These are phyloP conservation scores for Drosophila eugracilis DNA, from an alignment of 1,140 invertebrate genomes.

Conservation along the genomic window DNA sequence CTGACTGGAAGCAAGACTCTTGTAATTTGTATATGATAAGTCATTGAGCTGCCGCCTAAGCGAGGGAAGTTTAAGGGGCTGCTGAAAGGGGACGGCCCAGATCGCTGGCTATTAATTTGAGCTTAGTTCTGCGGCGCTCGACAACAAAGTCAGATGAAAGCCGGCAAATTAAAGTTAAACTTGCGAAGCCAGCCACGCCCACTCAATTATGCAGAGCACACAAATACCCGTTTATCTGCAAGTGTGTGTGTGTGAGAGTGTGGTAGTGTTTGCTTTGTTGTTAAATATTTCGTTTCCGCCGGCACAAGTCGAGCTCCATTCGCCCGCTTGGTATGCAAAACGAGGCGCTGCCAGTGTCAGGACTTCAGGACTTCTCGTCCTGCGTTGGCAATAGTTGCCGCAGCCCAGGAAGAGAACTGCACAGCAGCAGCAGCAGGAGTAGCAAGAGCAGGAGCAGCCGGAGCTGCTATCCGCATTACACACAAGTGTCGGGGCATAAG, in stretches of 20 bases:
- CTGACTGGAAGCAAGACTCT: slow-evolving; percentile 50
- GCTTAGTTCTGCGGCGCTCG: slow-evolving; percentile 44
- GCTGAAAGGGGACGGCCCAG: not conserved
- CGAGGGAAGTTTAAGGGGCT: not conserved
- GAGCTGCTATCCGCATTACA: slow-evolving; percentile 41
- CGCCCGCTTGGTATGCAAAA: slow-evolving; percentile 80
- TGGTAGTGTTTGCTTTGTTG: slow-evolving; percentile 68
- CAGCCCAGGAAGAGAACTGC: slow-evolving; percentile 42
- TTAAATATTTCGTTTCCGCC: slow-evolving; percentile 83
- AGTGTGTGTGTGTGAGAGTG: slow-evolving; percentile 22
- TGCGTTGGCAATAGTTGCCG: slow-evolving; percentile 75
- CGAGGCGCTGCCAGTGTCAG: slow-evolving; percentile 78
- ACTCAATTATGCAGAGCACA: slow-evolving; percentile 69
- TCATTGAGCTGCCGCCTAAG: slow-evolving; percentile 64
- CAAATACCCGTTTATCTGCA: slow-evolving; percentile 38
- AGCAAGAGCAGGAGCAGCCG: slow-evolving; percentile 8
- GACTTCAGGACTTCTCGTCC: slow-evolving; percentile 69
- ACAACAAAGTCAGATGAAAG: slow-evolving; percentile 59
- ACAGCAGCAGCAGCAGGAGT: slow-evolving; percentile 23
- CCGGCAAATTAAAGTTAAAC: slow-evolving; percentile 57
- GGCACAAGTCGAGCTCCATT: slow-evolving; percentile 60
- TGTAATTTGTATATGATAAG: slow-evolving; percentile 77
- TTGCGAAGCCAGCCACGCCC: slow-evolving; percentile 58
- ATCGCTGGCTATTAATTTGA: slow-evolving; percentile 54
- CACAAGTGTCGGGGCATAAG: slow-evolving; percentile 48